Evolutionary conservation across 2,888 invertebrate species (phyloP), one percentile per base, ranked within the genome.

Genomic region (Podabrus alpinus): DNA sequence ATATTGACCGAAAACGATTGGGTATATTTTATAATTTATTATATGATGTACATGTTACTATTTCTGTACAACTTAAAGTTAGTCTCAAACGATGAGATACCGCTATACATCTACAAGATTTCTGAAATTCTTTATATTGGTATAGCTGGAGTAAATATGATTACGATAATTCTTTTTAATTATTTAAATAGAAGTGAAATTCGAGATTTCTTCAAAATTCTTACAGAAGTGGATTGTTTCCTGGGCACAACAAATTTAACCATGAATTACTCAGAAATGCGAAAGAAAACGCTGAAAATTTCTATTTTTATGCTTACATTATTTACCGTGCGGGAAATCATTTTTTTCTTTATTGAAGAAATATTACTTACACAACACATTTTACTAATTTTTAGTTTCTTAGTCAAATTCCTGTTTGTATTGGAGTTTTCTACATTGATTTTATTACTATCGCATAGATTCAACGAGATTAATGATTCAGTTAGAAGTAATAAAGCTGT

Each of bases 391-490:
- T 21, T 78, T 2, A 79, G 81, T n/a, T 77, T 79, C 2, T 75
- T 82, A 9, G 75, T 83, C 17, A 84, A 83, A 77, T 80, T 83
- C 29, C 77, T 83, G 1, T 78, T 82, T 11, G 82, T 84, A 72
- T 83, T 82, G 73, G 79, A 81, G 15, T 85, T 83, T 76, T 79
- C 81, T 0, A 69, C 75, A 2, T 78, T 83, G 24, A 78, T 83
- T 3, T 68, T 80, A n/a, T 80, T 82, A 45, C 72, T 84, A 9
- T 75, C 78, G 11, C 72, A 74, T 17, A 72, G 85, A 59, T 85
- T 81, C 72, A 74, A 74, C 21, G 78, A 75, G 19, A 81, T 84
- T 59, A 84, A 84, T 72, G 67, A 71, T 11, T 70, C 74, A 10
- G 77, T 83, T 64, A 68, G 69, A 69, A 45, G 69, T 59, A 75